Evolutionary conservation across 2,888 invertebrate species (phyloP), one percentile per base, ranked within the genome.

Genomic region (Folsomia manolachei): DNA sequence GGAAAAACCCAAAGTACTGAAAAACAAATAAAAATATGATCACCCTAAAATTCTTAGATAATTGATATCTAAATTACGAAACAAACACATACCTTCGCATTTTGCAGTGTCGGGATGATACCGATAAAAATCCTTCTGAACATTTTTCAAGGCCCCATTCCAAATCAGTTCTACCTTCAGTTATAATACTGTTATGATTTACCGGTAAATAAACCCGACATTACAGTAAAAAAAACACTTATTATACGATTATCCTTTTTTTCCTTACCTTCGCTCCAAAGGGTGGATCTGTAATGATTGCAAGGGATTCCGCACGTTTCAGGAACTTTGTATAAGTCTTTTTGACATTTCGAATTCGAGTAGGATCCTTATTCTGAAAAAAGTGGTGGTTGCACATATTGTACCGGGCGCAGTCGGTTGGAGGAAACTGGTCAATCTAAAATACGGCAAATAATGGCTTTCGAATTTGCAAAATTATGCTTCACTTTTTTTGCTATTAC

Each of bases 331-430:
- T 1, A 39, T 72, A 74, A 1, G 27, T 66, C 19, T 21, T 27
- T 7, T 2, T 18, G 14, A 14, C 26, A 4, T 64, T 27, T 1
- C 61, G 66, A n/a, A n/a, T n/a, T n/a, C n/a, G n/a, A n/a, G n/a
- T n/a, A n/a, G n/a, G n/a, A n/a, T 21, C 26, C 1, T 52, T 24
- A 1, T 62, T 68, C 11, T 64, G 27, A 26, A 74, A 74, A 61
- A 74, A 74, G 62, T 74, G 72, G 21, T 74, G 74, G 61, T 74
- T 74, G 25, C 72, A 71, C 74, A 74, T 72, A 19, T 74, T 74
- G 70, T 74, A 74, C 14, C 56, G n/a, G 9, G 53, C 24, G 27
- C 68, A 71, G 4, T 52, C 23, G 2, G n/a, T 52, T 2, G 27
- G n/a, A 52, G 56, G n/a, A 27, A 53, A 24, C 53, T n/a, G 25